Conservation (phyloP, 2,113 vertebrate genomes). For the Pica pica region DNA sequence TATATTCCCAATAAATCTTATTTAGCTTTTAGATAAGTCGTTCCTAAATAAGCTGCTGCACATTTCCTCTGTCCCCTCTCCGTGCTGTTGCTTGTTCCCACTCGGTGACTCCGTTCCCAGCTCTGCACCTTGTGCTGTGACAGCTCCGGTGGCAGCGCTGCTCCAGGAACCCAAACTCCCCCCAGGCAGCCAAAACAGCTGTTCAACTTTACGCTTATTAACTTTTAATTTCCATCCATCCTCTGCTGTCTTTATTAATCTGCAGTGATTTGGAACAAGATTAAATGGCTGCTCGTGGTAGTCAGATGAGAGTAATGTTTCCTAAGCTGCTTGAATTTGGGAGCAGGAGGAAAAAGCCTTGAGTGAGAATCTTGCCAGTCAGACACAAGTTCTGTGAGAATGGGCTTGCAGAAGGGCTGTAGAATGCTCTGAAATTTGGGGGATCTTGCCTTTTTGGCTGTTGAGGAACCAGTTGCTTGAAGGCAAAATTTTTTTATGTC, state of each 20-base stretch:
- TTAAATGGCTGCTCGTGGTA: background rate
- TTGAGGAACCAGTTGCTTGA: background rate
- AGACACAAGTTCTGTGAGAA: background rate
- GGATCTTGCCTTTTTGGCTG: background rate
- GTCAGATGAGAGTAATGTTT: background rate
- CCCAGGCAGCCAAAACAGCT: background rate
- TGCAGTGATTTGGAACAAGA: conserved; percentile 10
- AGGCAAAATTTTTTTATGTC: background rate
- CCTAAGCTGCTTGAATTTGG: background rate
- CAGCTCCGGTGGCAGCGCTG: background rate
- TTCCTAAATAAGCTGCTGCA: background rate
- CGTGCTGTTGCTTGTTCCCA: background rate
- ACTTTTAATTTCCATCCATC: conserved; percentile 35
- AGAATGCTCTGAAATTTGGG: background rate
- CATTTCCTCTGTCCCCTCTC: background rate
- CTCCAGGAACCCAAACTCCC: background rate
- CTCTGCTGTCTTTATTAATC: conserved; percentile 46
- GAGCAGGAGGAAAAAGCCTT: background rate
- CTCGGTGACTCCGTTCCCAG: background rate
- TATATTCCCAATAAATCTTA: rapidly evolving
- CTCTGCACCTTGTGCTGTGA: background rate
- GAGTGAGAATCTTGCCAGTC: background rate
- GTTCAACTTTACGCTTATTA: conserved; percentile 9
- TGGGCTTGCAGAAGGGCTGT: background rate
- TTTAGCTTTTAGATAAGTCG: background rate